These are phyloP conservation scores for Eulacestoma nigropectus DNA, from an alignment of 2,113 vertebrate species.

Conservation along the genomic window DNA sequence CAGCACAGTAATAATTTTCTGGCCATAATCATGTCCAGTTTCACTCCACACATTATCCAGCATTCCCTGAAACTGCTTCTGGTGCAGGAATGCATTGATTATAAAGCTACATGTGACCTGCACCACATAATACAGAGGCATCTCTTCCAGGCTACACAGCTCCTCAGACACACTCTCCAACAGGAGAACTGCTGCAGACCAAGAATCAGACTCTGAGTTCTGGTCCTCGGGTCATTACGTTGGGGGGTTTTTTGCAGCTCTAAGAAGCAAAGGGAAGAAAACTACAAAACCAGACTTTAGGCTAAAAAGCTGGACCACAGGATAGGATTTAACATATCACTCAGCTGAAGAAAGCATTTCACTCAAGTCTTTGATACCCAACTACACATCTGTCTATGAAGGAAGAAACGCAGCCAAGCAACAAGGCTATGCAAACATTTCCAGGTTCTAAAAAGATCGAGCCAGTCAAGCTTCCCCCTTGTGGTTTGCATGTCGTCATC, in stretches of 20 bases:
- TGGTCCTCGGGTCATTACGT: fast-evolving
- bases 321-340: neutral
- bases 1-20: neutral
- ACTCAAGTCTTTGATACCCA: neutral
- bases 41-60: neutral
- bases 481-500: conserved; percentile 50
- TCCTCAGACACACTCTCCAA: neutral
- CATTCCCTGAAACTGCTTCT: neutral
- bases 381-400: neutral
- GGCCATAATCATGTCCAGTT: neutral
- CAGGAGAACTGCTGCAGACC: neutral
- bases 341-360: neutral
- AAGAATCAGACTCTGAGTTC: neutral
- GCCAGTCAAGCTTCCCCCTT: conserved; percentile 29
- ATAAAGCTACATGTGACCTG: neutral
- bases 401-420: neutral
- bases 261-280: neutral
- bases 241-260: neutral
- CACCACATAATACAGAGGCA: neutral
- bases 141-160: neutral
- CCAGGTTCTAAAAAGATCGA: conserved; percentile 33
- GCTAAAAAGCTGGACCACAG: neutral
- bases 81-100: neutral
- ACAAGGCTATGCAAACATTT: conserved; percentile 48
- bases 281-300: neutral